phyloP scores from a whole-genome alignment of 1,140 invertebrate genomes.

The Campoletis sonorensis region DNA sequence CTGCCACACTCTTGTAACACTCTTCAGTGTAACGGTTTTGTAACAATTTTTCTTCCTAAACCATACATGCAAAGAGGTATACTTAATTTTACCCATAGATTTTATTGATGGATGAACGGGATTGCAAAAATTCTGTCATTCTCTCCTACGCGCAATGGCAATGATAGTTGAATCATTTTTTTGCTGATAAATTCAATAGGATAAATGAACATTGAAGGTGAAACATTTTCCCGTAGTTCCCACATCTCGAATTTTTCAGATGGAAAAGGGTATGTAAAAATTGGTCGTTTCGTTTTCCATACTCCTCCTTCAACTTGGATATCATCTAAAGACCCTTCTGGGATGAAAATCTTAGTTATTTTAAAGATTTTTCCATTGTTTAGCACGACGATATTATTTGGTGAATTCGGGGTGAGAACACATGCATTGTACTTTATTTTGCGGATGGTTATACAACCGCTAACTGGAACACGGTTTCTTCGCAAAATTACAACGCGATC shows the following conservation, averaged over 20 bases:
- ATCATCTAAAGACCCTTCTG: not conserved
- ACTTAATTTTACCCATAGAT: too few species aligned
- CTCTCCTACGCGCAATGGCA: not conserved
- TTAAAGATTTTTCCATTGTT: slow-evolving; percentile 1
- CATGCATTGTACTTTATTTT: slow-evolving; percentile 14
- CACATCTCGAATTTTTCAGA: not conserved
- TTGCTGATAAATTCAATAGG: not conserved
- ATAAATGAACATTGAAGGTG: not conserved
- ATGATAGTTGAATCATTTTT: not conserved
- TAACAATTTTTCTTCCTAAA: too few species aligned
- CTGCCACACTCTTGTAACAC: too few species aligned
- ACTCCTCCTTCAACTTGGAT: slow-evolving; percentile 6
- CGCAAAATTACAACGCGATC: not conserved
- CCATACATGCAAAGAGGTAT: too few species aligned
- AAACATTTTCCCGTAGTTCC: not conserved
- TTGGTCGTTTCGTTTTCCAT: slow-evolving; percentile 3
- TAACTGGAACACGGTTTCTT: not conserved
- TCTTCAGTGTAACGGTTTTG: too few species aligned
- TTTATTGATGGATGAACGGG: not conserved
- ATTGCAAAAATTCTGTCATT: not conserved
- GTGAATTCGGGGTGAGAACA: not conserved
- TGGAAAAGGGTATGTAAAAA: not conserved
- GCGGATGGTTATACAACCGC: not conserved
- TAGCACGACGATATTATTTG: slow-evolving; percentile 1
- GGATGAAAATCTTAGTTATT: slow-evolving; percentile 10